Evolutionary conservation across 92 coral and sea anemone genomes (phyloP).

Genomic region (Porites evermanni): DNA sequence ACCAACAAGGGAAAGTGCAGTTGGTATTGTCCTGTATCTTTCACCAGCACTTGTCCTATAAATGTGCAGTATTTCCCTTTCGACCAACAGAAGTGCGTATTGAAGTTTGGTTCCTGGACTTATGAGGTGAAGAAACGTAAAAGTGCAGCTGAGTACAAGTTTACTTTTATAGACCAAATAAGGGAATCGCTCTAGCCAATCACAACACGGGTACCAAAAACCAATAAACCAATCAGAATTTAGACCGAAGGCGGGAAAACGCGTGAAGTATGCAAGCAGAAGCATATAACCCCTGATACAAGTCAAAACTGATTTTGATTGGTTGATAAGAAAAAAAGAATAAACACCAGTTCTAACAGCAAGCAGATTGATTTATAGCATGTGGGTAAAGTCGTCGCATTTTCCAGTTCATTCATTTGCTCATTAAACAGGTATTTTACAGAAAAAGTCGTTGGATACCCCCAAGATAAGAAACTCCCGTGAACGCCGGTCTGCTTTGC

Average conservation of each 20-base stretch:
- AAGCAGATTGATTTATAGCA: too few species aligned
- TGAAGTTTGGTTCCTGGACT: constrained; percentile 99
- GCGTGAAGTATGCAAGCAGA: too few species aligned
- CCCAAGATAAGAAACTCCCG: too few species aligned
- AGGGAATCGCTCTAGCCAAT: background rate
- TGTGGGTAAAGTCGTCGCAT: too few species aligned
- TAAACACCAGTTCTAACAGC: too few species aligned
- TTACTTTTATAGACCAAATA: too few species aligned
- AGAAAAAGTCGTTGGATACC: too few species aligned
- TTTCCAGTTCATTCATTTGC: too few species aligned
- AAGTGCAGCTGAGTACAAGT: too few species aligned
- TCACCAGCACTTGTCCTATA: constrained; percentile 93
- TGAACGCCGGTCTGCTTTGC: too few species aligned
- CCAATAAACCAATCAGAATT: background rate
- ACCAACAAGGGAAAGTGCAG: constrained; percentile 73
- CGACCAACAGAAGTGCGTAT: constrained; percentile 82
- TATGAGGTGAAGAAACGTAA: constrained; percentile 64
- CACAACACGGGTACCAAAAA: background rate
- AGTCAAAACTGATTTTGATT: background rate
- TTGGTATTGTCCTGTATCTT: constrained; percentile 94
- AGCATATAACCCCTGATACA: background rate
- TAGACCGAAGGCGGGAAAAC: background rate
- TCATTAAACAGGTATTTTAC: too few species aligned
- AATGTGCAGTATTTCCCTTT: constrained; percentile 95
- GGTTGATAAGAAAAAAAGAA: too few species aligned